Evolutionary conservation across 2,888 invertebrate species (phyloP), one percentile per base, ranked within the genome.

Genomic region (Campoplex capitator): DNA sequence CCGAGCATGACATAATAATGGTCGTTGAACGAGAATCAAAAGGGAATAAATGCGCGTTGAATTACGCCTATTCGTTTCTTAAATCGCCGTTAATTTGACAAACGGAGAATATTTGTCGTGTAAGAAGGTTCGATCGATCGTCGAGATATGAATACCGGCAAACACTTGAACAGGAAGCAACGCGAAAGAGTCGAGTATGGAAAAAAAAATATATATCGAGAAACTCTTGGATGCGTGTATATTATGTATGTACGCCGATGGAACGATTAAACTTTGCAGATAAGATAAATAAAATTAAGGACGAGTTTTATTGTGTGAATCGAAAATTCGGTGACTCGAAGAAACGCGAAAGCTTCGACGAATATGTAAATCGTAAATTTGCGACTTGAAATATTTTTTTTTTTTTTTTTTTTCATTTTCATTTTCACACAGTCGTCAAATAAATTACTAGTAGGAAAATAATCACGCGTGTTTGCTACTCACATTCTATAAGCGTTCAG

Each of bases 401-500:
- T 32, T 58, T 28, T 11, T 62, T 28, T 38, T 38, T 62, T 1
- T 13, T 32, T 58, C 13, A 3, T 62, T 28, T 3, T 62, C 16
- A 62, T 62, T 28, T 6, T 32, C 16, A 32, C 28, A 11, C 6
- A 42, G 42, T n/a, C 28, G 28, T 71, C 13, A 51, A 77, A 62
- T 6, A 70, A 76, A 62, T 62, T n/a, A 76, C 68, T 51, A 74
- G 56, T 71, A 77, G 13, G 11, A 62, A 54, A 58, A 74, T 62
- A 77, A 48, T 73, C 62, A 62, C 75, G 68, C 48, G 32, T 71
- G 85, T 85, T 86, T 71, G 89, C 87, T 96, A 97, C 97, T 97
- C 95, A 98, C 98, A 98, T 97, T 96, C 97, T 97, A 95, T 98
- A 98, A 94, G 97, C 97, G 96, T 97, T 97, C 95, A 98, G 96